Evolutionary conservation across 2,113 vertebrate genomes (phyloP).

Genomic region (Murina feae): DNA sequence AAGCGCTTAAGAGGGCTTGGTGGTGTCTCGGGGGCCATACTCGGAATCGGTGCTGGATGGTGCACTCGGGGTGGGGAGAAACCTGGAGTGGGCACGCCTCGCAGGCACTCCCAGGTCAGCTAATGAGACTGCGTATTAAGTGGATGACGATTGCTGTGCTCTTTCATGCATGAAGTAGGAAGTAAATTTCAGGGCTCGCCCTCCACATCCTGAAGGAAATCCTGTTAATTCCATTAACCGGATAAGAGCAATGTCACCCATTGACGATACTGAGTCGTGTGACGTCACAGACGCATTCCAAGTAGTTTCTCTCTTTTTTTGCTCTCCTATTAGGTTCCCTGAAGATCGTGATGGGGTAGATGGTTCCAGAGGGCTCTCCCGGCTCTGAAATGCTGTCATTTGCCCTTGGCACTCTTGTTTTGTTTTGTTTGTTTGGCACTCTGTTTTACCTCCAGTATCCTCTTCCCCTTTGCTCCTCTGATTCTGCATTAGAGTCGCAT

Average conservation of each 20-base stretch:
- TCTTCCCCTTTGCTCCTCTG: not conserved
- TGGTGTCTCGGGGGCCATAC: not conserved
- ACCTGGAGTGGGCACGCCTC: not conserved
- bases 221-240: not conserved
- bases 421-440: too few species aligned
- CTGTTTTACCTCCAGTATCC: not conserved
- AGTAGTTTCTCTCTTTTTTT: not conserved
- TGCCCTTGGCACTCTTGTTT: not conserved
- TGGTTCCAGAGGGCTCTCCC: not conserved
- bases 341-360: not conserved
- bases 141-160: not conserved
- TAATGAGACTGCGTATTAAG: not conserved
- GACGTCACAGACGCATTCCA: not conserved
- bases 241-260: not conserved
- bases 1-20: not conserved
- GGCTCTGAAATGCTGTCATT: not conserved
- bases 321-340: not conserved
- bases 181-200: not conserved
- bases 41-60: not conserved
- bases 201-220: not conserved
- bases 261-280: not conserved
- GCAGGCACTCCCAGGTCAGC: not conserved
- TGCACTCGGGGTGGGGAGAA: not conserved
- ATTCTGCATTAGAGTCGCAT: not conserved
- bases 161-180: not conserved